Evolutionary conservation across 2,113 vertebrate species (phyloP).

Genomic region (Halcyon senegalensis): DNA sequence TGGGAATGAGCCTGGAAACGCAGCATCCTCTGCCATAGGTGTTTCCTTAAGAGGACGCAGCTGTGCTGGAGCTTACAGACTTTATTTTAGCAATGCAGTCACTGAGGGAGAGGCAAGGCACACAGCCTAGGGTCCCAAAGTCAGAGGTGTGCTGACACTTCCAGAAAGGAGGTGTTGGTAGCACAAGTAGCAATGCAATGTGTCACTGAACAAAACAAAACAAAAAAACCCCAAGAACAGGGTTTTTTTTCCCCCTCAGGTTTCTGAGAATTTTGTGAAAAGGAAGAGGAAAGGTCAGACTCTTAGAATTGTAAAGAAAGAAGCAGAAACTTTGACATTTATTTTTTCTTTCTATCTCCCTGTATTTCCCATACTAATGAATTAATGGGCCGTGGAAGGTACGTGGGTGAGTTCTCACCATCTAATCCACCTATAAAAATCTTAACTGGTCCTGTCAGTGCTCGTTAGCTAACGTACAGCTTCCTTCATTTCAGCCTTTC

Average conservation of each 20-base stretch:
- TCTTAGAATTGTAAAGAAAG: not conserved
- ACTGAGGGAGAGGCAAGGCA: not conserved
- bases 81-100: not conserved
- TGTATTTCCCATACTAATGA: not conserved
- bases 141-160: not conserved
- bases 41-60: not conserved
- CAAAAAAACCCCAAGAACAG: not conserved
- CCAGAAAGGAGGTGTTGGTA: not conserved
- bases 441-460: not conserved
- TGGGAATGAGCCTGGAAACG: not conserved
- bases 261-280: not conserved
- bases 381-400: not conserved
- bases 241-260: not conserved
- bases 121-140: not conserved
- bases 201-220: not conserved
- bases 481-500: not conserved
- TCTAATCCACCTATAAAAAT: not conserved
- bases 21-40: not conserved
- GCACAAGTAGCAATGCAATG: not conserved
- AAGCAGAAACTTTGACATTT: not conserved
- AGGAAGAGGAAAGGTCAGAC: not conserved
- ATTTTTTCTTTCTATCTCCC: not conserved
- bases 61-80: not conserved
- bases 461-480: not conserved
- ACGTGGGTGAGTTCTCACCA: not conserved